Percentiles rank a stretch among this genome's conserved stretches.
phyloP scores from a whole-genome alignment of 2,113 vertebrate species.

The Trogon surrucura region DNA sequence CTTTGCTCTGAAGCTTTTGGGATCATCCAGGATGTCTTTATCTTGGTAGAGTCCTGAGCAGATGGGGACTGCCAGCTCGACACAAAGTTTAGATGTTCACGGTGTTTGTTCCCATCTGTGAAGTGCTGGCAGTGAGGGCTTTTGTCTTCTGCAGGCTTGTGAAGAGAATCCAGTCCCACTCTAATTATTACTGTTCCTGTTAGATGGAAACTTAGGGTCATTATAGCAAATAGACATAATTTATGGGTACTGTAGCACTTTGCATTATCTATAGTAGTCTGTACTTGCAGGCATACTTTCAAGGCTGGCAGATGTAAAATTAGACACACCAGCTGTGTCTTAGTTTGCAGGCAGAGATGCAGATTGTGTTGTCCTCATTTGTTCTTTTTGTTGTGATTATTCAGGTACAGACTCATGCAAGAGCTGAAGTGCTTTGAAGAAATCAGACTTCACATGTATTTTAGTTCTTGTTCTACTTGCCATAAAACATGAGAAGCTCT shows the following conservation, averaged over 20 bases:
- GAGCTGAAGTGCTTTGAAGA: background rate
- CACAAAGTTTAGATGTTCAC: accelerated
- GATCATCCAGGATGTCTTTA: background rate
- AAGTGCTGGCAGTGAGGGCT: background rate
- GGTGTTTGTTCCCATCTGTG: background rate
- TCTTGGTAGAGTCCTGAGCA: background rate
- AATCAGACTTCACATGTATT: background rate
- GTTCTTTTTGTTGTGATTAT: background rate
- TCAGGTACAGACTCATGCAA: background rate
- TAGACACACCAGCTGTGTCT: background rate
- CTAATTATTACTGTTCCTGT: background rate
- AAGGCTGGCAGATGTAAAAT: background rate
- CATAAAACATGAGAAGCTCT: background rate
- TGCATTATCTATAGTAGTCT: background rate
- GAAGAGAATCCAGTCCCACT: background rate
- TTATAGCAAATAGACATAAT: background rate
- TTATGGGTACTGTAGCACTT: background rate
- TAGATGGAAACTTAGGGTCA: background rate
- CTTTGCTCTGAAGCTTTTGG: background rate
- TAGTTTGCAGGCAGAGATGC: background rate
- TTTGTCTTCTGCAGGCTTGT: slow-evolving; percentile 4
- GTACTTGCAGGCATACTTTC: background rate
- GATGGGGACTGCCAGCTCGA: background rate
- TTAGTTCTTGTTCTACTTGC: background rate
- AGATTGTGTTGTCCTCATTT: background rate